Percentiles rank a stretch among this genome's conserved stretches.
phyloP scores from a whole-genome alignment of 2,797 vertebrate species.

The Xiphorhynchus erythropygius region DNA sequence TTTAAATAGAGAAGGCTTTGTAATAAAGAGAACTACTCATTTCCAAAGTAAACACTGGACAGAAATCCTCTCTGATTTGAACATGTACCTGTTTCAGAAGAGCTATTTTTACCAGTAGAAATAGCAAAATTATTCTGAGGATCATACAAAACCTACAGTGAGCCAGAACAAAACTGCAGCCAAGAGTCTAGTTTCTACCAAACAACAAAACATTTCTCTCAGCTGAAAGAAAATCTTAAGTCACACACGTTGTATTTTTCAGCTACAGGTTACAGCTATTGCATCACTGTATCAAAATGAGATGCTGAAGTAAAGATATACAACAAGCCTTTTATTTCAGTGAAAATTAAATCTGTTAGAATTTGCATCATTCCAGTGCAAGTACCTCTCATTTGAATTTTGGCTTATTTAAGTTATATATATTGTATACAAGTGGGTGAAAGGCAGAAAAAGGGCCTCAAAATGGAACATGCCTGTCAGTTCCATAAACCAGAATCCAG shows the following conservation, averaged over 20 bases:
- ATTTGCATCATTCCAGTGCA: not conserved
- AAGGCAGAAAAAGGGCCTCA: not conserved
- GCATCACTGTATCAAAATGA: not conserved
- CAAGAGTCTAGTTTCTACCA: not conserved
- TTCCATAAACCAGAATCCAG: not conserved
- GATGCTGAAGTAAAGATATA: not conserved
- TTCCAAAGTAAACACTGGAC: not conserved
- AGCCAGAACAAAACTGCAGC: not conserved
- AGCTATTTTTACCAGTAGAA: not conserved
- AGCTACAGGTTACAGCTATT: not conserved
- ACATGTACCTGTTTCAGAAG: not conserved
- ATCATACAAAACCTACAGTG: not conserved
- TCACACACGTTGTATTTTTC: rapidly evolving
- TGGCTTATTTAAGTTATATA: not conserved
- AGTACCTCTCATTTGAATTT: not conserved
- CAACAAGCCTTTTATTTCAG: not conserved
- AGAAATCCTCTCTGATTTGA: not conserved
- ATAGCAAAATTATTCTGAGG: not conserved
- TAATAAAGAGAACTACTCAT: not conserved
- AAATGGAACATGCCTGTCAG: not conserved
- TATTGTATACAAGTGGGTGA: not conserved
- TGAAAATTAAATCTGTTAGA: not conserved
- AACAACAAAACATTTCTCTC: not conserved
- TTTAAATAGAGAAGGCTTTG: not conserved
- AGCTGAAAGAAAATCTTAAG: not conserved